Evolutionary conservation across 2,888 invertebrate genomes (phyloP), one percentile per base, ranked within the genome.

Genomic region (Drosophila birchii): DNA sequence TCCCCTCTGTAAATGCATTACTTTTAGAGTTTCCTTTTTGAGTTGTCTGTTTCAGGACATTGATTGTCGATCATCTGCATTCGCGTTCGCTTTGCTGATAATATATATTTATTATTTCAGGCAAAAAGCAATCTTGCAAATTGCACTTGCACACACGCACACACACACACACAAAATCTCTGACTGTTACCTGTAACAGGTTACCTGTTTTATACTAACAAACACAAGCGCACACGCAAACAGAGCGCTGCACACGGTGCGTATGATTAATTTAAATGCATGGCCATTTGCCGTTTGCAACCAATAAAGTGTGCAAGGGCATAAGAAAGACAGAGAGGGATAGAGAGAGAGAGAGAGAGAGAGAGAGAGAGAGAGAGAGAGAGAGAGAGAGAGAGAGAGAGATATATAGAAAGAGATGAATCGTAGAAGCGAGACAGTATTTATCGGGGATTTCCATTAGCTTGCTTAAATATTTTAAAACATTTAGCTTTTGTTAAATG

Each of bases 261-360:
- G 89, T 86, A 89, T 86, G 86, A 86, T 86, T 86, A 89, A 89
- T 86, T 86, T 84, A 88, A 88, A 86, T 84, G 89, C 85, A 86
- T 75, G 76, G 81, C 68, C 79, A 86, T 88, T 85, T 83, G 84
- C 86, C 80, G 18, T 36, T 83, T 76, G 56, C 56, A 54, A 44
- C 70, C 71, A 53, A 63, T 51, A 58, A 58, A 47, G 58, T 29
- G 58, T 29, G 49, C 39, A 51, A 26, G 51, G 32, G 59, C 39
- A n/a, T 32, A 26, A 12, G 32, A 8, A 11, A 29, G n/a, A 4
- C 0, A 8, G 14, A 8, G 23, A 26, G 11, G 16, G 36, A 56
- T 34, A 23, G 36, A 41, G 12, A 11, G n/a, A 20, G 7, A 34
- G 39, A 26, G 32, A 12, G 20, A 20, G 26, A 3, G 23, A 18